Percentiles rank a stretch among this genome's conserved stretches.
phyloP scores from a whole-genome alignment of 2,888 invertebrate genomes.

The Eupithecia dodoneata region DNA sequence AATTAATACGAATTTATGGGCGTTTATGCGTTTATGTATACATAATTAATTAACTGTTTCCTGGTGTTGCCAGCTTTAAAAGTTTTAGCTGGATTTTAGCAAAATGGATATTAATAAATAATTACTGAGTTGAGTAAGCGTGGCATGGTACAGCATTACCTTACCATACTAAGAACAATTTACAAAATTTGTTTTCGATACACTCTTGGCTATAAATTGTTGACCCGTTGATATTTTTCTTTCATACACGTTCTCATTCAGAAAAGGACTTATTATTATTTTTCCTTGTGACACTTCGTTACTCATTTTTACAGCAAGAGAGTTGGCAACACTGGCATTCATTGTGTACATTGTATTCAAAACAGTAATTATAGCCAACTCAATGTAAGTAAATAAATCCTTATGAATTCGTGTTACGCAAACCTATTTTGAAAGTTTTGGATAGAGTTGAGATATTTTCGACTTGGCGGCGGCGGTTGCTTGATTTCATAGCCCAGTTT shows the following conservation, averaged over 20 bases:
- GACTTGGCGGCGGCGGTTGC: too few species aligned
- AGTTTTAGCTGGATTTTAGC: neutral
- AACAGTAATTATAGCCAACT: neutral
- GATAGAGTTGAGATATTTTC: neutral
- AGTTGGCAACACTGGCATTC: neutral
- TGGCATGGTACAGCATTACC: too few species aligned
- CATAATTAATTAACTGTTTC: constrained; percentile 39
- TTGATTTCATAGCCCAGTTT: too few species aligned
- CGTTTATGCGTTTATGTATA: constrained; percentile 34
- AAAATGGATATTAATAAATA: neutral
- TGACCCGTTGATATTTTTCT: neutral
- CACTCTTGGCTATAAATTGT: too few species aligned
- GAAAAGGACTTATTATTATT: neutral
- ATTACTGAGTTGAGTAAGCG: neutral
- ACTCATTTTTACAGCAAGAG: neutral
- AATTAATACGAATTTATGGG: constrained; percentile 42
- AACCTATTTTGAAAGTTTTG: neutral
- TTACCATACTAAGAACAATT: neutral
- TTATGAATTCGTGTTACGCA: neutral
- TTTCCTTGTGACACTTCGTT: neutral
- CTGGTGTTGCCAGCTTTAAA: constrained; percentile 20
- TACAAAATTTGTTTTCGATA: neutral
- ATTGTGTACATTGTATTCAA: constrained; percentile 3
- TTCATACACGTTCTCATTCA: neutral
- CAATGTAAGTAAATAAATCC: neutral